Conservation (phyloP, 2,797 vertebrate species). For the Petrocephalus schoutedeni region DNA sequence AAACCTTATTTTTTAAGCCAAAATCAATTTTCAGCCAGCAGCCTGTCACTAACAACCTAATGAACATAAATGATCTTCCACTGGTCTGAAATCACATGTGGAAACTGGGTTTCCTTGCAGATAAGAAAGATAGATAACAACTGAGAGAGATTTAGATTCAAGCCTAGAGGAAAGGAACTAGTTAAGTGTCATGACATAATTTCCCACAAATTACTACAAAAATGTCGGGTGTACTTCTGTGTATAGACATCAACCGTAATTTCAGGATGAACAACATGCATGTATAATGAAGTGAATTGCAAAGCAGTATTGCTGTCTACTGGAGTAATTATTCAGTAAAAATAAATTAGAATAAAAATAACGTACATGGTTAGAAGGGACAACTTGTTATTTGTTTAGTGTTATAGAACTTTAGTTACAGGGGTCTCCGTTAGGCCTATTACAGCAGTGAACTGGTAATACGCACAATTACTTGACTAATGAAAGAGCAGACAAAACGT, state of each 20-base stretch:
- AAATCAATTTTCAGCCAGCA: background rate
- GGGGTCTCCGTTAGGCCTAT: background rate
- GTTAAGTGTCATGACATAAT: background rate
- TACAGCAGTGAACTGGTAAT: background rate
- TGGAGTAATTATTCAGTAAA: background rate
- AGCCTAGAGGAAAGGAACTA: background rate
- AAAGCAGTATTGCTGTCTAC: background rate
- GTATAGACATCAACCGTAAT: constrained; percentile 5
- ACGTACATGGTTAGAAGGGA: background rate
- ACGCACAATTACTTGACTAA: background rate
- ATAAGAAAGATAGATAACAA: constrained; percentile 12
- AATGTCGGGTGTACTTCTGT: background rate
- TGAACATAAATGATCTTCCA: background rate
- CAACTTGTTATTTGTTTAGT: background rate
- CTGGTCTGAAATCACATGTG: background rate
- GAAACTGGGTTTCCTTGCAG: background rate
- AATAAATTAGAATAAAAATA: background rate
- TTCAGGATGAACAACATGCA: background rate
- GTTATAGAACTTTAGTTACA: background rate
- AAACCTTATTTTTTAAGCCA: background rate
- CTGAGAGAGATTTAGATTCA: background rate
- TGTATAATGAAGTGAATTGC: background rate
- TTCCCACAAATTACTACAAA: background rate
- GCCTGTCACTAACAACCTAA: background rate
- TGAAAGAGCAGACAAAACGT: background rate